Base-by-base conservation (phyloP, 2,797 vertebrate genomes). In the Iguana delicatissima region DNA sequence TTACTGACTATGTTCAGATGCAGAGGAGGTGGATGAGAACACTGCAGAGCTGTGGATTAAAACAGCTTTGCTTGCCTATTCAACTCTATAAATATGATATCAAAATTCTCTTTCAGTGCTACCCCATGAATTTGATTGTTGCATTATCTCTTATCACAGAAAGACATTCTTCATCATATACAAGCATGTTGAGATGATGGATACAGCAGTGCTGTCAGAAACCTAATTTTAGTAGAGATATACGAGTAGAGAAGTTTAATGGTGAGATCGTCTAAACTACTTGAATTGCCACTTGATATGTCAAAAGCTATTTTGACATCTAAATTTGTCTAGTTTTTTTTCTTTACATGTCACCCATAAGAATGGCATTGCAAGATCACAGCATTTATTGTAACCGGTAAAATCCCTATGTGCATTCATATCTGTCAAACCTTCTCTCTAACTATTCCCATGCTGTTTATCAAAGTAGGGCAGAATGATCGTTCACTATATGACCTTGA, bases 131-230 rank as follows among this genome's bases (percentile, higher is more conserved):
- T 94, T 55, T 50, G 91, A 38, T 91, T 89, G 55, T 67, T 85
- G 7, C 57, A 91, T 91, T 92, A 85, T 50, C 50, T 38, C 69
- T 89, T 89, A 91, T 79, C 86, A 89, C 18, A 92, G 88, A 93
- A 91, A 92, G n/a, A 46, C 86, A 67, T 24, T 91, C 95, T 91
- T 92, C 88, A 92, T 92, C 57, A 87, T 57, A 38, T 89, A 1
- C 77, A 77, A 90, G 73, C 85, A 89, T 80, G 88, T 62, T 87
- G n/a, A 22, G 80, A 55, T 77, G 57, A 82, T 6, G 1, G 67
- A 87, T 90, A 67, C 4, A 87, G 1, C 4, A 80, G 18, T 64
- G 14, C 10, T 94, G 84, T 83, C 20, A 94, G 87, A 91, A 87
- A 73, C 81, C 16, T 84, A 1, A 0, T 1, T 86, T 91, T 69